phyloP scores from a whole-genome alignment of 2,888 invertebrate species.

The Chymomyza procnemis region DNA sequence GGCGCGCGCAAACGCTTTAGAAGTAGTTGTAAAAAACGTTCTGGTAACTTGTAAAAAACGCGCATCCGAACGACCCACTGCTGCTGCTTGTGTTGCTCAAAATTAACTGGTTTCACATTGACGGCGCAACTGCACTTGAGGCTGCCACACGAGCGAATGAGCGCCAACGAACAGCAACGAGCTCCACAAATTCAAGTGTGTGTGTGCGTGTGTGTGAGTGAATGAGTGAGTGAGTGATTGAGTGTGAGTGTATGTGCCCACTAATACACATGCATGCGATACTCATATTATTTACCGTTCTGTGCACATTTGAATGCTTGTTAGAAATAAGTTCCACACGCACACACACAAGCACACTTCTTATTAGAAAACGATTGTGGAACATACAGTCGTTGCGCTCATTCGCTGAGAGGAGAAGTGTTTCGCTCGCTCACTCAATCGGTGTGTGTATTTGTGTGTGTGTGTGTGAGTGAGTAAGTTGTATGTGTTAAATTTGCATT shows the following conservation, averaged over 20 bases:
- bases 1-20: conserved; percentile 9
- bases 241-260: neutral
- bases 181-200: conserved; percentile 1
- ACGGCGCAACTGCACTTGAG: conserved; percentile 62
- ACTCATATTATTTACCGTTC: conserved; percentile 56
- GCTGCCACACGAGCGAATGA: conserved; percentile 27
- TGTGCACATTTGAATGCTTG: conserved; percentile 42
- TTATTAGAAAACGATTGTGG: conserved; percentile 16
- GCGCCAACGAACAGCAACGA: conserved; percentile 17
- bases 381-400: conserved; percentile 27
- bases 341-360: conserved; percentile 10
- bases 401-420: conserved; percentile 40
- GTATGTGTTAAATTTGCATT: conserved; percentile 25
- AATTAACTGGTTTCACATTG: conserved; percentile 72
- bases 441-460: conserved; percentile 15
- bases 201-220: conserved; percentile 26
- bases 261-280: neutral
- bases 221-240: conserved; percentile 21
- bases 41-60: neutral
- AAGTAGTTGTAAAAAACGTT: conserved; percentile 30
- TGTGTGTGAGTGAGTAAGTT: conserved; percentile 24
- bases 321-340: conserved; percentile 68
- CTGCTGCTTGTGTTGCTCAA: conserved; percentile 34
- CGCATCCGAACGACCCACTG: neutral
- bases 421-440: conserved; percentile 12